phyloP scores from a whole-genome alignment of 2,888 invertebrate species.

The Perizoma affinitatum region DNA sequence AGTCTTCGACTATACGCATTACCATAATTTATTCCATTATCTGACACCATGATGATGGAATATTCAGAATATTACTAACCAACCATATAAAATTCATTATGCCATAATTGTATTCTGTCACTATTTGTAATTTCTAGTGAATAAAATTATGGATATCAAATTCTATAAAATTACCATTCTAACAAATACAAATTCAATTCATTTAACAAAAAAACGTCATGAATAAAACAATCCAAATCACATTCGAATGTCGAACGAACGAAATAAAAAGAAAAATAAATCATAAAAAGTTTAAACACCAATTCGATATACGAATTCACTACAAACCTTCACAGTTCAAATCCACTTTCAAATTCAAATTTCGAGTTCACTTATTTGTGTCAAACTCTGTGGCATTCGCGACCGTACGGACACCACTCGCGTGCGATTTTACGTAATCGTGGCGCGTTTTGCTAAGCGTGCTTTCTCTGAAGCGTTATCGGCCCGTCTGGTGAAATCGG shows the following conservation, averaged over 20 bases:
- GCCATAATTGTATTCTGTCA: constrained; percentile 6
- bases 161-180: not conserved
- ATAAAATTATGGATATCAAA: not conserved
- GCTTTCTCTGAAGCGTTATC: constrained; percentile 69
- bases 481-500: constrained; percentile 68
- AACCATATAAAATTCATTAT: constrained; percentile 28
- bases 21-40: constrained; percentile 52
- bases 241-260: constrained; percentile 4
- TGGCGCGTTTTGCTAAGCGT: constrained; percentile 53
- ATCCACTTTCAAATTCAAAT: constrained; percentile 33
- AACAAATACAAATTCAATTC: not conserved
- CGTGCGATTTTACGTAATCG: constrained; percentile 57
- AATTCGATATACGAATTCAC: constrained; percentile 30
- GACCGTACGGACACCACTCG: constrained; percentile 16
- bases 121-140: not conserved
- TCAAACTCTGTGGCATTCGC: constrained; percentile 28
- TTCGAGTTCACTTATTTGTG: constrained; percentile 39
- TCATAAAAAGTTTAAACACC: constrained; percentile 15
- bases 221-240: not conserved
- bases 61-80: constrained; percentile 36
- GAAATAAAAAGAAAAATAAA: constrained; percentile 1
- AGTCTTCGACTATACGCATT: constrained; percentile 41
- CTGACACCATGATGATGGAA: constrained; percentile 36
- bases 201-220: not conserved
- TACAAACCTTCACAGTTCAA: constrained; percentile 59